Evolutionary conservation across 2,113 vertebrate genomes (phyloP), one percentile per base, ranked within the genome.

Genomic region (Asarcornis scutulata): DNA sequence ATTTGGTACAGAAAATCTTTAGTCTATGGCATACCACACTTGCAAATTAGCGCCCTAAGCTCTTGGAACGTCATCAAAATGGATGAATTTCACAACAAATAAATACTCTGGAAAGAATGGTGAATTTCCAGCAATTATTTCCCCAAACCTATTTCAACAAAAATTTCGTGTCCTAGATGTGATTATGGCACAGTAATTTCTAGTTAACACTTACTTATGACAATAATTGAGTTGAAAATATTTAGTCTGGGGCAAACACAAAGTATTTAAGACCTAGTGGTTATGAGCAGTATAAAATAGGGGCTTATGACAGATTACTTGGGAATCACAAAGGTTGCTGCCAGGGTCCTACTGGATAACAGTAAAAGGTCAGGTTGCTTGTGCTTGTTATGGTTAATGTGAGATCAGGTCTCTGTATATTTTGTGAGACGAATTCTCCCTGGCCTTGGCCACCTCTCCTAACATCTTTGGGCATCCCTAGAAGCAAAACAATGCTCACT

Each of bases 241-340:
- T 8, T 52, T 31, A 55, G 2, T 21, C 29, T 46, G 60, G 72
- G 29, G 83, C 1, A 5, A 23, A 63, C 63, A 38, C 67, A 77
- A 86, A 88, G 76, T 5, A 7, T 58, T 25, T 38, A 44, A 89
- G 81, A 68, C 53, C 55, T 40, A 71, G 85, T 40, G 44, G 55
- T 52, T 88, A 42, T 9, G 27, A 89, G 74, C 81, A 73, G 77
- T 60, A 40, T 91, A 88, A 91, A 91, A 91, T 26, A 62, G 74
- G 56, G 78, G 32, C 62, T 91, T 55, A 27, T 16, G 56, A 36
- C 34, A 86, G 44, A 73, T 66, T 5, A 84, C 18, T 50, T 44
- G 75, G 83, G 87, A 92, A 66, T 94, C 85, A 93, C 72, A 74
- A 42, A 27, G 50, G 36, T n/a, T 93, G 82, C 71, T 95, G 85